Evolutionary conservation across 2,113 vertebrate species (phyloP), one percentile per base, ranked within the genome.

Genomic region (Anhinga rufa): DNA sequence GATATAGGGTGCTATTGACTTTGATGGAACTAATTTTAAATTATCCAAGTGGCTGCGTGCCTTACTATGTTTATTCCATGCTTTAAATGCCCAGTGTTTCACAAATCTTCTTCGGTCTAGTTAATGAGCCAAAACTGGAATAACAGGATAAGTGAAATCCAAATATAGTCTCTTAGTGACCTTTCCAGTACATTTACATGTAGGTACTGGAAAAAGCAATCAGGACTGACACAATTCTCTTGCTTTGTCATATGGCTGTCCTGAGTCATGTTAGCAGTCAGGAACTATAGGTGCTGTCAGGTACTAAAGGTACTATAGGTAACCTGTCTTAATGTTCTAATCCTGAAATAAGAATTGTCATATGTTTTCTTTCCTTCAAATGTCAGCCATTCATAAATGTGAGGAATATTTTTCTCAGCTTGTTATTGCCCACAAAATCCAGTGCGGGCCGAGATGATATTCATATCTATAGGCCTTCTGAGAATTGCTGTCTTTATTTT

Each of bases 301-400:
- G n/a, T n/a, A n/a, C n/a, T n/a, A n/a, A n/a, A n/a, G n/a, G n/a
- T n/a, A n/a, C n/a, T n/a, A n/a, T n/a, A n/a, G n/a, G 65, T 83
- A 93, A 65, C 65, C 60, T 79, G 4, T 84, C 12, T 85, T 76
- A 55, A 57, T 64, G 26, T 85, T 85, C 52, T 69, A 65, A 31
- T 91, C 54, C 52, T 69, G 51, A 95, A 95, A 87, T 79, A 92
- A 82, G 36, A 40, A 61, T 48, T 71, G 54, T 61, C 44, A 64
- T 89, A 85, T 75, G 44, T 36, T 94, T 17, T 51, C 32, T 66
- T 92, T 60, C n/a, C n/a, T 87, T 79, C 81, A 92, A 86, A 86
- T 86, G 81, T 38, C 65, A 86, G 22, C 62, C 69, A 91, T 96
- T 95, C 72, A 71, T 84, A 93, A 86, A 86, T 79, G 34, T 66